Evolutionary conservation across 2,797 vertebrate species (phyloP), one percentile per base, ranked within the genome.

Genomic region (Corythornis leucogaster): DNA sequence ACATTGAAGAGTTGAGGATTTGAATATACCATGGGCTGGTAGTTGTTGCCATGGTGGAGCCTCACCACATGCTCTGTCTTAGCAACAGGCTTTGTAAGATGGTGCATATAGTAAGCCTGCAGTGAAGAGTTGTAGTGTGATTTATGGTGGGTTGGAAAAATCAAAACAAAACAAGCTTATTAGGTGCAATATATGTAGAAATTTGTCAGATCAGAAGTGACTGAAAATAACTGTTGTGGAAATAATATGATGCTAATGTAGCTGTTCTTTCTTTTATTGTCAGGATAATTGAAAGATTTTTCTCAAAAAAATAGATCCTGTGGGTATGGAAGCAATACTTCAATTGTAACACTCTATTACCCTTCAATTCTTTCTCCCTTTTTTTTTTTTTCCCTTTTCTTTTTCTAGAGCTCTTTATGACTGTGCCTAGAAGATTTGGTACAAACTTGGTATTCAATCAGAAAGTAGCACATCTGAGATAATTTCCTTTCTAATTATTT

Each of bases 201-300:
- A 77, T 80, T 77, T 64, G 40, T 93, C 70, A 66, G 74, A 92
- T 93, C 85, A 66, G 85, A 94, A 94, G 42, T 64, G 84, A 95
- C 83, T 91, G 90, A 96, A 95, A 76, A 83, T 57, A 57, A 62
- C 58, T 80, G 71, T 78, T 93, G 88, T 5, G 45, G 80, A 97
- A 97, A 96, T 94, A 96, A 91, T 92, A 87, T 40, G 31, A 73
- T 89, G 85, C 20, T 94, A 94, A 96, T 57, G 61, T 87, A 88
- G 71, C 59, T 92, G 67, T 74, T 95, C 78, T 86, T 90, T 75
- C 85, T 79, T 89, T 88, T 78, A 79, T 81, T 80, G 76, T 85
- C 86, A 94, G 74, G 78, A 86, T 97, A 94, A 97, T 43, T 96
- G 85, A 96, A 97, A 96, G 82, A 85, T 69, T 95, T 95, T 68